A percentile compares a stretch with the other conserved stretches of the same genome.
phyloP scores from a whole-genome alignment of 2,113 vertebrate species.

The Mormoops blainvillei region DNA sequence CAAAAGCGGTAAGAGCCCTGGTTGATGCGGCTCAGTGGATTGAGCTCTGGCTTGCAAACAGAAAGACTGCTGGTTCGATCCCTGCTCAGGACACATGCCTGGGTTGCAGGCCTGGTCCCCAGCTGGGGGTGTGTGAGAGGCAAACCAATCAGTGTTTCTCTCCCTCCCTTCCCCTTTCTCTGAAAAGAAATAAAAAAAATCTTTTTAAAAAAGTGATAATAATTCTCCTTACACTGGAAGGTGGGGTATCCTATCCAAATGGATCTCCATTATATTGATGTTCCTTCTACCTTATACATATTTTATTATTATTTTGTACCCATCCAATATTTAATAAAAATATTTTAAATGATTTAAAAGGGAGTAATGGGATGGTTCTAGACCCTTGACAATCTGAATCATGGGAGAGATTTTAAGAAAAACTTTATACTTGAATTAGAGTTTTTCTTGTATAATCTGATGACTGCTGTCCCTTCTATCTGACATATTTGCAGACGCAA shows the following conservation, averaged over 20 bases:
- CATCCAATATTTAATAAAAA: background rate
- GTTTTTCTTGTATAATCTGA: background rate
- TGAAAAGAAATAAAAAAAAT: no score
- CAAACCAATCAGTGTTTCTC: no score
- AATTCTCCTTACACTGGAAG: background rate
- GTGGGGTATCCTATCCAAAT: background rate
- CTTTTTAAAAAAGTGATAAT: background rate
- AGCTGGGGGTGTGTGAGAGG: no score
- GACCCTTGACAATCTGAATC: background rate
- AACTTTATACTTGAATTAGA: background rate
- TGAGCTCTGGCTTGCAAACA: no score
- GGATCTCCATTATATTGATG: background rate
- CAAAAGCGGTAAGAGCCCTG: background rate
- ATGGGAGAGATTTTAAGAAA: background rate
- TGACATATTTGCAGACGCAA: background rate
- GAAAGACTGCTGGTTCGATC: no score
- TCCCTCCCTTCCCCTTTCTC: no score
- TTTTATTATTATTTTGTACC: background rate
- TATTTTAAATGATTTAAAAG: background rate
- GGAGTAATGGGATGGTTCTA: background rate
- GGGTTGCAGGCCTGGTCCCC: no score
- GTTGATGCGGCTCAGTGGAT: no score
- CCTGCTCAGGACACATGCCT: no score
- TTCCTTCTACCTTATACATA: background rate
- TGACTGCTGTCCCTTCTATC: background rate